A percentile compares a stretch with the other conserved stretches of the same genome.
Conservation (phyloP, 1,140 invertebrate species). For the Liolophura sinensis region DNA sequence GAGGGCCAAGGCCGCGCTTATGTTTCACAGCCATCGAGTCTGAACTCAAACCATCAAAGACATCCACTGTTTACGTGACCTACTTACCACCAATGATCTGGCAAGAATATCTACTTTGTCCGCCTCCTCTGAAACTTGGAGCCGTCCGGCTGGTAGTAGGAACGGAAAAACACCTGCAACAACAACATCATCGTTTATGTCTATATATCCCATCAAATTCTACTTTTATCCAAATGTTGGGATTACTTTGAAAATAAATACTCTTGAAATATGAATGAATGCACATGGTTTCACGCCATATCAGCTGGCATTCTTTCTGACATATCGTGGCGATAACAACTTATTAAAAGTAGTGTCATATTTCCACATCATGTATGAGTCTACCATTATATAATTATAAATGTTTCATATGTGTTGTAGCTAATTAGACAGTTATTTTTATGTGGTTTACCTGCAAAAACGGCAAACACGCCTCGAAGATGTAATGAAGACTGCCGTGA, state of each 20-base stretch:
- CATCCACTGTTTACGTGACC: neutral
- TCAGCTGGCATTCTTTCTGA: too few relatives aligned
- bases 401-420: too few relatives aligned
- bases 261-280: too few relatives aligned
- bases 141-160: constrained; percentile 40
- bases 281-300: too few relatives aligned
- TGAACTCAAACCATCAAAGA: neutral
- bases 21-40: too few relatives aligned
- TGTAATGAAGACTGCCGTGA: constrained; percentile 42
- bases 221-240: too few relatives aligned
- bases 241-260: too few relatives aligned
- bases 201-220: too few relatives aligned
- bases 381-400: too few relatives aligned
- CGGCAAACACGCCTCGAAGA: constrained; percentile 52
- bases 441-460: constrained; percentile 39
- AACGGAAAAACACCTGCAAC: constrained; percentile 44
- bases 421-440: neutral
- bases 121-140: constrained; percentile 33
- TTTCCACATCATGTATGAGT: too few relatives aligned
- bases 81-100: constrained; percentile 39
- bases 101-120: constrained; percentile 36
- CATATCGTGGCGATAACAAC: too few relatives aligned
- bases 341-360: too few relatives aligned
- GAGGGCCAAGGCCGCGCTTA: neutral
- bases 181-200: neutral